Conservation (phyloP, 2,797 vertebrate genomes). For the Bucorvus abyssinicus region DNA sequence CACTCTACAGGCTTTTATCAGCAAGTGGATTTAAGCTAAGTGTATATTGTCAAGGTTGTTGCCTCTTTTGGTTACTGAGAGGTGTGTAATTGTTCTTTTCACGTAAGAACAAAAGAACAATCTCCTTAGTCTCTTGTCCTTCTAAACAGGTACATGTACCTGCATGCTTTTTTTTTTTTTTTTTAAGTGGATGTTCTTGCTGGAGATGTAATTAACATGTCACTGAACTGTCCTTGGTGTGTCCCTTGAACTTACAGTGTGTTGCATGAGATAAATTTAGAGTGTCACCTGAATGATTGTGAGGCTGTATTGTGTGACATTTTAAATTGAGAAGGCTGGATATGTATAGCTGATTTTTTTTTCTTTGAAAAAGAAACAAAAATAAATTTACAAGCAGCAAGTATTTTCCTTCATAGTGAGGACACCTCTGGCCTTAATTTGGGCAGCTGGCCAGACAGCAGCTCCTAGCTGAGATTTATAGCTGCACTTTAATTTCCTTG, state of each 20-base stretch:
- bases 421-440: conserved; percentile 62
- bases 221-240: conserved; percentile 44
- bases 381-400: conserved; percentile 65
- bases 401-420: conserved; percentile 56
- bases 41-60: conserved; percentile 9
- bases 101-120: neutral
- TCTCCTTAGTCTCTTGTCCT: conserved; percentile 1
- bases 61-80: neutral
- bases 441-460: conserved; percentile 57
- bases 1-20: neutral
- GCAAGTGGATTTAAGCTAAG: neutral
- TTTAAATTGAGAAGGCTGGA: conserved; percentile 55
- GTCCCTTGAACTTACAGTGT: conserved; percentile 13
- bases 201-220: conserved; percentile 40
- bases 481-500: conserved; percentile 54
- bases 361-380: conserved; percentile 48
- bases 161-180: neutral
- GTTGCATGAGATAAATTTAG: conserved; percentile 4
- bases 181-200: conserved; percentile 12
- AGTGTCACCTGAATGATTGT: conserved; percentile 40
- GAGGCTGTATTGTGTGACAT: conserved; percentile 40
- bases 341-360: neutral
- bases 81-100: neutral
- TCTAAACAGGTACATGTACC: neutral
- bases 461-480: conserved; percentile 55